These are phyloP conservation scores for Sebastes schlegelii DNA, from an alignment of 2,113 vertebrate genomes.

Conservation along the genomic window DNA sequence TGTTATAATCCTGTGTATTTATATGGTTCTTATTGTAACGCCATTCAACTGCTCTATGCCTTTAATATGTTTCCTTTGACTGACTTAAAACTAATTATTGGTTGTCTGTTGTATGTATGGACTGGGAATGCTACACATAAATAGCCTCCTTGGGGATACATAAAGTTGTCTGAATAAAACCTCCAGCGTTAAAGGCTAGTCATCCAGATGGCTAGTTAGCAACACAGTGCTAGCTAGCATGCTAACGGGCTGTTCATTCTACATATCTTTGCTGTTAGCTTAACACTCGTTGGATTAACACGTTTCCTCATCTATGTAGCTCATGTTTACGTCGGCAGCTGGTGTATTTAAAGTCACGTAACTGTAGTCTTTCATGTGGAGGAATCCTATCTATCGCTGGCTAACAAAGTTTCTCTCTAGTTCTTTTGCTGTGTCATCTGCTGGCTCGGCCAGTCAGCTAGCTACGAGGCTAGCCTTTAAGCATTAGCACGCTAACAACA, in stretches of 20 bases:
- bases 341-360: neutral
- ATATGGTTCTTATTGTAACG: too few species aligned
- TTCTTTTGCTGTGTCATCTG: constrained; percentile 89
- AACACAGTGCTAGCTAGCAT: constrained; percentile 30
- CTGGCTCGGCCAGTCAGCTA: constrained; percentile 60
- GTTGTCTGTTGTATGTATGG: too few species aligned
- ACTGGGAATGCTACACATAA: too few species aligned
- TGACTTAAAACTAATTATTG: too few species aligned
- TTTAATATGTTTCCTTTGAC: too few species aligned
- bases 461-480: constrained; percentile 40
- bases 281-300: constrained; percentile 12
- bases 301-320: too few species aligned
- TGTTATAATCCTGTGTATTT: too few species aligned
- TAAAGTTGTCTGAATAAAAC: too few species aligned
- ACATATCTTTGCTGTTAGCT: constrained; percentile 21
- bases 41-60: too few species aligned
- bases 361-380: neutral
- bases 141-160: too few species aligned
- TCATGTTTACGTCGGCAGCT: neutral
- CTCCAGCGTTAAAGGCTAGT: too few species aligned
- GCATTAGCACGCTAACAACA: constrained; percentile 64
- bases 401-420: constrained; percentile 65
- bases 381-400: neutral
- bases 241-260: constrained; percentile 52
- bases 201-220: too few species aligned